Base-by-base conservation (phyloP, 1,140 invertebrate species). In the Brachionus rotundiformis region DNA sequence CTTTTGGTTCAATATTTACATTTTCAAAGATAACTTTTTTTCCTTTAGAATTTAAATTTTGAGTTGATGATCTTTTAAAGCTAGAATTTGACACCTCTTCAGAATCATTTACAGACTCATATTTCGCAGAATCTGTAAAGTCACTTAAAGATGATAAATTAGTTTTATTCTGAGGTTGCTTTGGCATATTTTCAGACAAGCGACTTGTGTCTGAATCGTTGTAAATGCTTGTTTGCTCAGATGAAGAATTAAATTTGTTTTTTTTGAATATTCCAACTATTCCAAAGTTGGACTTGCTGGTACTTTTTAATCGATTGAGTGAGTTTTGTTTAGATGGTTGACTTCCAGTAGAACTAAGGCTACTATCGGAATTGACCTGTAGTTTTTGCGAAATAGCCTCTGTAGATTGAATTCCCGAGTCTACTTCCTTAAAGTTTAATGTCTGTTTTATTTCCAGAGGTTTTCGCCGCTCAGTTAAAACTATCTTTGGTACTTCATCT, bases 311-410 rank as follows among this genome's bases (percentile, higher is more conserved):
- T 8, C 63, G 63, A 68, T 8, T 36, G 3, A 68, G 13, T 33
- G 61, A 68, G 31, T 29, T 68, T 16, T 68, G 27, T 23, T 68
- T 68, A 16, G 31, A 39, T 16, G 63, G 11, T 16, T 68, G 63
- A 33, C 29, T 33, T 33, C 3, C 1, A 7, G 63, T 8, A 6
- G 63, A 33, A 2, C 63, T 68, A 11, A 68, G 16, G 36, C 63
- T 68, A 68, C 63, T 68, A 68, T 68, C 33, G 16, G 63, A 68
- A 68, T 36, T 33, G n/a, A 68, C 19, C 8, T 68, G 29, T 16
- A 33, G 16, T 2, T 33, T 33, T 68, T 68, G 13, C 19, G 11
- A 11, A 8, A 68, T 68, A 16, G 31, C 19, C 16, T 68, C 63
- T 10, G 29, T 68, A 0, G 63, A 68, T 33, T 68, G 63, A 19